Evolutionary conservation across 2,113 vertebrate genomes (phyloP), one percentile per base, ranked within the genome.

Genomic region (Gnathonemus longibarbis): DNA sequence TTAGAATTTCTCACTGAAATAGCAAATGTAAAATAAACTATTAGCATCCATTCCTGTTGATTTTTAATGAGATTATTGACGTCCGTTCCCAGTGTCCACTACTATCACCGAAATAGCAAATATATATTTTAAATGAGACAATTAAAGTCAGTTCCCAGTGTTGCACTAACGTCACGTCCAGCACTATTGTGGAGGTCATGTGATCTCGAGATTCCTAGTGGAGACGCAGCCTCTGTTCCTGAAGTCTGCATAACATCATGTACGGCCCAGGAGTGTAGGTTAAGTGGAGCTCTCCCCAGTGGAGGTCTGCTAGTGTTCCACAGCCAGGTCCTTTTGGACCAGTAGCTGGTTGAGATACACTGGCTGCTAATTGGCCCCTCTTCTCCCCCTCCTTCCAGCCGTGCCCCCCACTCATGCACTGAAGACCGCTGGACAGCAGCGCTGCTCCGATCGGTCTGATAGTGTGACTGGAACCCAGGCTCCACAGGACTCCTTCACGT

Each of bases 381-480:
- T 80, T 89, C 70, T 90, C 77, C 19, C 84, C 74, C 35, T 50
- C 53, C 62, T 31, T 53, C 42, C 52, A 90, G 90, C 77, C 88
- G 15, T 50, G 80, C 19, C 80, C 83, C 48, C 89, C 89, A 56
- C 77, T 88, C 42, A 58, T 84, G 35, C 89, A 27, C 35, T 89
- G 89, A 42, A 50, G 80, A 90, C 50, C 42, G 10, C 27, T 53
- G 87, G 86, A 88, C 15, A 1, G 48, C 5, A 17, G 45, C 21
- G 5, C 48, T 27, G 50, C 24, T 45, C 48, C 15, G 1, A 27
- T 5, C 5, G 39, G 6, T 27, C 21, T 62, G 24, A n/a, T 62
- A 62, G 24, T 62, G 56, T n/a, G 24, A 9, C 56, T 62, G 35
- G 21, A 9, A 42, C 66, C n/a, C 52, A 46, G 31, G 50, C 24